Evolutionary conservation across 2,888 invertebrate species (phyloP).

Genomic region (Rhopalosiphum nymphaeae): DNA sequence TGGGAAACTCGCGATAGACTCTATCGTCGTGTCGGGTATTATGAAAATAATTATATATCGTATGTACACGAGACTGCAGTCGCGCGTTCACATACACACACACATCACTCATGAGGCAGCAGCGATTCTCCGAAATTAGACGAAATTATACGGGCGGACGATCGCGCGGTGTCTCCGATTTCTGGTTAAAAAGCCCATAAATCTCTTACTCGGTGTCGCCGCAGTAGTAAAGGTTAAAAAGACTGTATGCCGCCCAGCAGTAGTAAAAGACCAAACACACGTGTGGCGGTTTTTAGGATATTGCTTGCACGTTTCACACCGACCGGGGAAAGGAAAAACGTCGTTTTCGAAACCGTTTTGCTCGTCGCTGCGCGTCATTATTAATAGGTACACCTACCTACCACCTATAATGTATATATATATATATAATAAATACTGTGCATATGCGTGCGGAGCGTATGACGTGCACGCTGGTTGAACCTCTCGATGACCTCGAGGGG

Average conservation of each 20-base stretch:
- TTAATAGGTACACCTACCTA: neutral
- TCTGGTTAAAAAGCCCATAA: constrained; percentile 61
- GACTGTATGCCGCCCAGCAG: neutral
- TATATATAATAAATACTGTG: neutral
- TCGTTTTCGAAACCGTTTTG: constrained; percentile 55
- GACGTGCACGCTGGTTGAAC: constrained; percentile 40
- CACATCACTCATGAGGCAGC: neutral
- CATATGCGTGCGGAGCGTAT: neutral
- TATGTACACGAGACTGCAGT: neutral
- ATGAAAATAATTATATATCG: constrained; percentile 40
- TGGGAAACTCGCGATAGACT: neutral
- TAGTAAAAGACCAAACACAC: constrained; percentile 14
- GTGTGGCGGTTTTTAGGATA: constrained; percentile 39
- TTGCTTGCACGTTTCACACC: constrained; percentile 58
- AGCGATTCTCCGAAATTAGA: constrained; percentile 48
- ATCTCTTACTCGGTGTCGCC: constrained; percentile 38
- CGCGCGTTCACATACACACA: neutral
- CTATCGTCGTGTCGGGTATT: neutral
- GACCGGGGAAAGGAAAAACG: constrained; percentile 18
- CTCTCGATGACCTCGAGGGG: constrained; percentile 61
- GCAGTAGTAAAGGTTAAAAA: constrained; percentile 53
- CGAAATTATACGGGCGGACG: constrained; percentile 53
- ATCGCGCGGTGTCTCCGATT: constrained; percentile 31
- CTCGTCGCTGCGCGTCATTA: neutral
- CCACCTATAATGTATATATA: neutral